These are phyloP conservation scores for Itoplectis maculator DNA, from an alignment of 2,888 invertebrate genomes.

Conservation along the genomic window DNA sequence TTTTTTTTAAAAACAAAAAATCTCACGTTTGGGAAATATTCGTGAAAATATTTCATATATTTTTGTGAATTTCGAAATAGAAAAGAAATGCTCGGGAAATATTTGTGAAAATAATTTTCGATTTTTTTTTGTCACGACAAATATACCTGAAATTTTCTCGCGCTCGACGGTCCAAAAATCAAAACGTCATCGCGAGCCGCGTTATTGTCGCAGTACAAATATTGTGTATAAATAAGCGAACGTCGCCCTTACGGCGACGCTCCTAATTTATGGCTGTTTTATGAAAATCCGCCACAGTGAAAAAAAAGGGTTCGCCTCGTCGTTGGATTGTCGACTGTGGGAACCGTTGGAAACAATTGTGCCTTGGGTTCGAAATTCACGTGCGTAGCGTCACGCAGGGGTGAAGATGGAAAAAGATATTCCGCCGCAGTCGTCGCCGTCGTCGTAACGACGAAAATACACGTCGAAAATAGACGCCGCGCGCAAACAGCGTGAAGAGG, in stretches of 20 bases:
- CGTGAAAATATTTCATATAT: too few relatives aligned
- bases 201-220: slow-evolving; percentile 81
- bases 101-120: too few relatives aligned
- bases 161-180: too few relatives aligned
- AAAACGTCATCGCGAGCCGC: slow-evolving; percentile 67
- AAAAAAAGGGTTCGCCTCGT: slow-evolving; percentile 42
- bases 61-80: too few relatives aligned
- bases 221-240: slow-evolving; percentile 82
- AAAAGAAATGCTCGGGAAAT: too few relatives aligned
- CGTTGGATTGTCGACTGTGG: slow-evolving; percentile 22
- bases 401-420: slow-evolving; percentile 19
- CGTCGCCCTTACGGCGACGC: slow-evolving; percentile 66
- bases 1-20: too few relatives aligned
- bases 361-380: slow-evolving; percentile 21
- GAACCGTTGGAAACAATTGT: slow-evolving; percentile 57
- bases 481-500: slow-evolving; percentile 14
- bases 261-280: slow-evolving; percentile 82
- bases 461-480: slow-evolving; percentile 65
- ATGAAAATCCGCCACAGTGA: slow-evolving; percentile 78
- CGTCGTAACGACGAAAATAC: slow-evolving; percentile 52
- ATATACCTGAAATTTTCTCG: too few relatives aligned
- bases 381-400: background rate
- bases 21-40: too few relatives aligned
- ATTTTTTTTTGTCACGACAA: too few relatives aligned
- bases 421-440: slow-evolving; percentile 29